Conservation (phyloP, 2,888 invertebrate genomes). For the Pandemis heparana region DNA sequence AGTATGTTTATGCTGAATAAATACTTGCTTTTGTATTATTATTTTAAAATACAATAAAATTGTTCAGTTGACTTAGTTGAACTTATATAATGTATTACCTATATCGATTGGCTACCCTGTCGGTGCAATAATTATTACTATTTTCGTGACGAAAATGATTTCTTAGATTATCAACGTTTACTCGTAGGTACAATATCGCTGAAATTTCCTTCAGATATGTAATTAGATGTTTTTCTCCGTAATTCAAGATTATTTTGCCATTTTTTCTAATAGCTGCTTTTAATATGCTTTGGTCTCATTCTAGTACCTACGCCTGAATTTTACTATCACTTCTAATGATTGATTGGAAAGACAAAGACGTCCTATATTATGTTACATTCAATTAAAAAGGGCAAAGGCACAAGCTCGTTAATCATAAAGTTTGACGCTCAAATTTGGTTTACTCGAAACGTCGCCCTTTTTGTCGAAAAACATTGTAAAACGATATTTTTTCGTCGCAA, state of each 20-base stretch:
- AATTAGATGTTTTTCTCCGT: no score
- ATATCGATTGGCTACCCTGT: no score
- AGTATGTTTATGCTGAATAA: neutral
- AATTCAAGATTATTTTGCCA: neutral
- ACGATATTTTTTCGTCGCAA: slow-evolving; percentile 1
- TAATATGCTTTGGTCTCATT: slow-evolving; percentile 1
- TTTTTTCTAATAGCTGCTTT: neutral
- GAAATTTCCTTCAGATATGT: neutral
- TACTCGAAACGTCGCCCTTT: slow-evolving; percentile 49
- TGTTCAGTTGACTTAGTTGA: no score
- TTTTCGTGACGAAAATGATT: no score
- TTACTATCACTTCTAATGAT: slow-evolving; percentile 25
- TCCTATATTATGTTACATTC: slow-evolving; percentile 50
- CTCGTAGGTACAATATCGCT: no score
- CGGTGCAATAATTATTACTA: no score
- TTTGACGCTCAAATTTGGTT: slow-evolving; percentile 53
- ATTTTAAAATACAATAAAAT: no score
- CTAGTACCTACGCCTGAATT: slow-evolving; percentile 18
- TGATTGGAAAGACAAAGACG: slow-evolving; percentile 18
- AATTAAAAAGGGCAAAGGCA: slow-evolving; percentile 50
- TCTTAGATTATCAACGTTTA: no score
- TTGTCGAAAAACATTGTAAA: slow-evolving; percentile 25
- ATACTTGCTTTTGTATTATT: no score
- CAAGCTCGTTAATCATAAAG: slow-evolving; percentile 57
- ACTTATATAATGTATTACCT: no score